A percentile compares a stretch with the other conserved stretches of the same genome.
phyloP scores from a whole-genome alignment of 1,140 invertebrate species.

The Ips typographus region DNA sequence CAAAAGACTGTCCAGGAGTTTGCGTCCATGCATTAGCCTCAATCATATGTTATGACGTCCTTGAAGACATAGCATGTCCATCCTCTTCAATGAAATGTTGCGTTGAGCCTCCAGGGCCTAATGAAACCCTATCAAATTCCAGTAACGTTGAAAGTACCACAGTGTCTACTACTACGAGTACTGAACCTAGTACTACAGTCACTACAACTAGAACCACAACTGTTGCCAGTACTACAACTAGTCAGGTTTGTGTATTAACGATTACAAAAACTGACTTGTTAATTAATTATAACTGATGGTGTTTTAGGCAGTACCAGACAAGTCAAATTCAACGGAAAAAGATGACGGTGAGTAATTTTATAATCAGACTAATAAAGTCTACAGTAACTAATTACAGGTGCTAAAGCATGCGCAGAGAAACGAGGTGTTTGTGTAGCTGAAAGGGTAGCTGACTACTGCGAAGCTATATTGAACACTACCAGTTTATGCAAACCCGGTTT shows the following conservation, averaged over 20 bases:
- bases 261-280: neutral
- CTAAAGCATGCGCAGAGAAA: slow-evolving; percentile 48
- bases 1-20: slow-evolving; percentile 81
- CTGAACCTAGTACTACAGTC: slow-evolving; percentile 20
- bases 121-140: slow-evolving; percentile 50
- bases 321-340: slow-evolving; percentile 29
- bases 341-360: slow-evolving; percentile 28
- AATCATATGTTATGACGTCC: slow-evolving; percentile 78
- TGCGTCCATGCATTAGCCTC: slow-evolving; percentile 81
- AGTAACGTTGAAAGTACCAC: slow-evolving; percentile 37
- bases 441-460: slow-evolving; percentile 79
- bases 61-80: slow-evolving; percentile 78
- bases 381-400: slow-evolving; percentile 10
- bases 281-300: slow-evolving; percentile 4
- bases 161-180: slow-evolving; percentile 33
- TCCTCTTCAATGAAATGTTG: slow-evolving; percentile 79
- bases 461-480: slow-evolving; percentile 72
- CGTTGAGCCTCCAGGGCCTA: slow-evolving; percentile 64
- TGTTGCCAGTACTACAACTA: slow-evolving; percentile 28
- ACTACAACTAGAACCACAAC: slow-evolving; percentile 24
- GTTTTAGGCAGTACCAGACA: slow-evolving; percentile 38
- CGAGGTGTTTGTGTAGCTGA: slow-evolving; percentile 81
- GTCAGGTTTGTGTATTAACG: slow-evolving; percentile 29
- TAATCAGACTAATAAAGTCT: slow-evolving; percentile 7
- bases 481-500: slow-evolving; percentile 70